Conservation (phyloP, 2,888 invertebrate species). For the Ophion costatus region DNA sequence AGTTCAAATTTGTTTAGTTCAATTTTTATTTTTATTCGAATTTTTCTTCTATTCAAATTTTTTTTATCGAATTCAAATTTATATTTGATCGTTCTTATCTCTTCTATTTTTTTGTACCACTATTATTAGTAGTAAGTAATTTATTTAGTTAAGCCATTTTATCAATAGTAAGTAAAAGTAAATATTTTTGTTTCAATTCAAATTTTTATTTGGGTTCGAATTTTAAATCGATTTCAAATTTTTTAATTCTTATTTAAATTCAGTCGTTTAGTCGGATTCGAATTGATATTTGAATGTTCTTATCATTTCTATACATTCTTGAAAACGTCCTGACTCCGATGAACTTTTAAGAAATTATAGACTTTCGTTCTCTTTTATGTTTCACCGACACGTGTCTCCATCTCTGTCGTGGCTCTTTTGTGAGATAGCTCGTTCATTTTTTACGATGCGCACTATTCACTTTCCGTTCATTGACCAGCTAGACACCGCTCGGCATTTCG, state of each 20-base stretch:
- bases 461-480: slow-evolving; percentile 26
- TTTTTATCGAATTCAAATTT: no score
- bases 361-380: neutral
- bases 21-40: no score
- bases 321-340: neutral
- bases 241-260: no score
- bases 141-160: no score
- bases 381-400: neutral
- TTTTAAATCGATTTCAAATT: neutral
- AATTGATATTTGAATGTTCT: neutral
- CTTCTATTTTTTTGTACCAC: no score
- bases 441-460: slow-evolving; percentile 2
- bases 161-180: no score
- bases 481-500: slow-evolving; percentile 46
- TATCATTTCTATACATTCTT: neutral
- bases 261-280: no score
- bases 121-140: no score
- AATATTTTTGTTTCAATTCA: no score
- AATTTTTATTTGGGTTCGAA: no score
- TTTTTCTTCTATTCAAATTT: neutral
- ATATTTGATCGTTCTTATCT: no score
- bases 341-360: neutral
- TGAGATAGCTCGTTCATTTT: neutral
- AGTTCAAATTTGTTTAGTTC: no score
- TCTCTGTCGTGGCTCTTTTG: neutral